Percentiles rank a stretch among this genome's conserved stretches.
Conservation (phyloP, 2,113 vertebrate species). For the Periophthalmus modestus region DNA sequence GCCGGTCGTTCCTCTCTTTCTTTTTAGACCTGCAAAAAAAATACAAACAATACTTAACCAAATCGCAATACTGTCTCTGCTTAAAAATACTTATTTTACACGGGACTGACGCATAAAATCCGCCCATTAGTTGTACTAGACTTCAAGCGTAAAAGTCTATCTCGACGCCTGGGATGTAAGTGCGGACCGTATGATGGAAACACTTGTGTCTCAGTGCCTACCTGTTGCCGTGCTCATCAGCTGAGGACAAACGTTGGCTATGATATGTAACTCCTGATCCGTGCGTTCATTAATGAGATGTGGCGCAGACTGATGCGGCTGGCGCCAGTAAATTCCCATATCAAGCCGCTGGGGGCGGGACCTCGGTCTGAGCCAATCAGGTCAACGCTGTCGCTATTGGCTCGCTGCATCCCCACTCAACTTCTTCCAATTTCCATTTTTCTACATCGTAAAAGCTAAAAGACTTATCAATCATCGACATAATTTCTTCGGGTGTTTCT, state of each 20-base stretch:
- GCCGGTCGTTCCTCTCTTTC: conserved; percentile 30
- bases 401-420: conserved; percentile 64
- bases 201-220: conserved; percentile 35
- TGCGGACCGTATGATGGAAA: not conserved
- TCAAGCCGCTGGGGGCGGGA: conserved; percentile 85
- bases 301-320: conserved; percentile 84
- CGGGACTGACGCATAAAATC: conserved; percentile 3
- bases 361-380: conserved; percentile 79
- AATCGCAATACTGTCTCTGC: not conserved
- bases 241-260: conserved; percentile 50
- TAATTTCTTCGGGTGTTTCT: conserved; percentile 64
- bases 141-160: not conserved
- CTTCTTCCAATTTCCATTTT: conserved; percentile 68
- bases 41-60: conserved; percentile 8
- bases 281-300: conserved; percentile 74
- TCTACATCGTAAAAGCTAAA: conserved; percentile 58
- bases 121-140: not conserved
- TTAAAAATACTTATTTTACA: conserved; percentile 1
- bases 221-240: conserved; percentile 69
- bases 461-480: conserved; percentile 74
- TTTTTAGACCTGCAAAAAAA: conserved; percentile 66
- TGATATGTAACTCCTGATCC: conserved; percentile 61
- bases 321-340: conserved; percentile 95
- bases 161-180: not conserved
- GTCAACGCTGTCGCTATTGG: conserved; percentile 79